Base-by-base conservation (phyloP, 2,113 vertebrate species). In the Bettongia penicillata region DNA sequence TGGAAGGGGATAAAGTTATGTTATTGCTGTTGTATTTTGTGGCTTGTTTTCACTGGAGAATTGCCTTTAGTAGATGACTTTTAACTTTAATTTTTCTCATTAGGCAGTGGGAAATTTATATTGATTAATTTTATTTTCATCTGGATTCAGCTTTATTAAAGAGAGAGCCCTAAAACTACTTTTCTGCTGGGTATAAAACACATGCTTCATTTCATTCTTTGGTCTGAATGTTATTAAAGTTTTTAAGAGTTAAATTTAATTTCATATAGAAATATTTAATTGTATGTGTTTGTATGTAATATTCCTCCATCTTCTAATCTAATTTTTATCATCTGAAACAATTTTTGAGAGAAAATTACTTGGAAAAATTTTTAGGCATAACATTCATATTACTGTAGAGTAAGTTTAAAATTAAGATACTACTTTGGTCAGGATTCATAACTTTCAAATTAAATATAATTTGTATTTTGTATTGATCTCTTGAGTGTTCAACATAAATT, bases 11-110 rank as follows among this genome's bases (percentile, higher is more conserved):
- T 97, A 47, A 90, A 91, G 91, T 47, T 93, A n/a, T 53, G 93
- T 48, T 97, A 53, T 94, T 97, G 91, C 93, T 93, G n/a, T 84
- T 91, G 3, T n/a, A 93, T 91, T 94, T 91, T 94, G n/a, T 96
- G 93, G 3, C 53, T 97, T 97, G 95, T 97, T 97, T 97, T 96
- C 96, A 96, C 61, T 95, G 51, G 92, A 95, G 48, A 97, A 93
- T 91, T 93, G 51, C 92, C 94, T 95, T 96, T 92, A 77, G n/a
- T 25, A 10, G 93, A 90, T 51, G 16, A 96, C 97, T 98, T 98
- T 95, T 91, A 53, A 96, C 96, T 97, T 95, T 91, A 53, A 94
- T 97, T 97, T 47, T 93, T 97, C 89, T 52, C 61, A 95, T 96
- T 52, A 91, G 90, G 49, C 19, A 93, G 92, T 92, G 51, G 89